Percentiles rank a stretch among this genome's conserved stretches.
Evolutionary conservation across 2,888 invertebrate genomes (phyloP).

Genomic region (Pyralis farinalis): DNA sequence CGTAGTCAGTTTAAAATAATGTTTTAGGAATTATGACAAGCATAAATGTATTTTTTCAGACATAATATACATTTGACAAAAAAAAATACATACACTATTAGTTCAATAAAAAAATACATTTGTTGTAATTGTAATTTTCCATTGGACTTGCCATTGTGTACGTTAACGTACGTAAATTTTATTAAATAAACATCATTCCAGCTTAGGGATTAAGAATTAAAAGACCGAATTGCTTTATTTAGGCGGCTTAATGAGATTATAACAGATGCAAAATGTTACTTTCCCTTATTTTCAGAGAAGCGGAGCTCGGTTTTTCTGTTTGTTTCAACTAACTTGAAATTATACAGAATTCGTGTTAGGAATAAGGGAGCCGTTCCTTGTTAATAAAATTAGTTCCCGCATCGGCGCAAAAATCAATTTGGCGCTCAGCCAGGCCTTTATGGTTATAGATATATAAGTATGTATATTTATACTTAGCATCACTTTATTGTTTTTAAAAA

Average conservation of each 20-base stretch:
- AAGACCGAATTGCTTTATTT: slow-evolving; percentile 59
- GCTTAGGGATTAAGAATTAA: slow-evolving; percentile 54
- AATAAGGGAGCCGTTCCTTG: slow-evolving; percentile 27
- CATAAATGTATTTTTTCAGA: no score
- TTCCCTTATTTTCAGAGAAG: slow-evolving; percentile 8
- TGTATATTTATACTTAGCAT: no score
- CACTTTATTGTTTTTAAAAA: no score
- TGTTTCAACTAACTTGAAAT: slow-evolving; percentile 6
- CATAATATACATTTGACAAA: no score
- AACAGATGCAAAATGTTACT: slow-evolving; percentile 27
- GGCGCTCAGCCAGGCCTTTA: slow-evolving; percentile 44
- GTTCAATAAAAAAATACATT: no score
- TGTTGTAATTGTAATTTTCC: no score
- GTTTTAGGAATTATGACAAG: no score
- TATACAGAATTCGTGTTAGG: slow-evolving; percentile 11
- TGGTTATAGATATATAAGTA: no score
- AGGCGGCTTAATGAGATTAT: slow-evolving; percentile 37
- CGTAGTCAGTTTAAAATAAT: no score
- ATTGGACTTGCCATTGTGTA: no score
- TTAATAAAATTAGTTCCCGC: slow-evolving; percentile 36
- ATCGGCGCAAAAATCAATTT: slow-evolving; percentile 50
- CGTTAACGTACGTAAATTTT: no score
- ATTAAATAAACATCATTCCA: slow-evolving; percentile 59
- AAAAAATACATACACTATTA: no score
- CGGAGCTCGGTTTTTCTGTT: slow-evolving; percentile 3